A percentile compares a stretch with the other conserved stretches of the same genome.
phyloP scores from a whole-genome alignment of 2,888 invertebrate species.

The Leucozona laternaria region DNA sequence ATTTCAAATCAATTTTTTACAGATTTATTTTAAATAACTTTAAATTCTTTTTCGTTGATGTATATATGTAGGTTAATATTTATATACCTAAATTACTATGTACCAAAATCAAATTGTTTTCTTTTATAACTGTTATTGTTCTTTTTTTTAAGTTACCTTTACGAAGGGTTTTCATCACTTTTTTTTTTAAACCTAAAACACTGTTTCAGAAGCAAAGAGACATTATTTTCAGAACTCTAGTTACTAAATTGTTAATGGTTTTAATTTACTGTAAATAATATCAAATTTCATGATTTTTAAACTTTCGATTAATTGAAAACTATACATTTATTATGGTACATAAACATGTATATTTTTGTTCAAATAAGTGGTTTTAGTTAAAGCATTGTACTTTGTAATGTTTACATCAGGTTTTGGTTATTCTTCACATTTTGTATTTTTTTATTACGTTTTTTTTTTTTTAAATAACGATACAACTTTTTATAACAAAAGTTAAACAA shows the following conservation, averaged over 20 bases:
- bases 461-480: conserved; percentile 43
- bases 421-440: conserved; percentile 23
- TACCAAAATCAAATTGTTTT: neutral
- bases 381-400: conserved; percentile 62
- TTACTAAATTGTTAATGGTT: neutral
- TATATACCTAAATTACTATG: neutral
- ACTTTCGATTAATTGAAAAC: neutral
- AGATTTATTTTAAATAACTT: neutral
- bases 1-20: neutral
- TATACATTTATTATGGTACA: neutral
- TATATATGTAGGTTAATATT: neutral
- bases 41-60: neutral
- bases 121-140: neutral
- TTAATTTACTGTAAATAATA: neutral
- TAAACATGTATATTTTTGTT: neutral
- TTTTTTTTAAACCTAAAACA: neutral
- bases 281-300: neutral
- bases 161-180: too few species aligned
- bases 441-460: conserved; percentile 1
- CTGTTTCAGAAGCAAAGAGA: neutral
- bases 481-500: conserved; percentile 66
- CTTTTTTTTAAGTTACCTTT: neutral
- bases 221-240: neutral
- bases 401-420: conserved; percentile 54
- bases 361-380: conserved; percentile 13